Base-by-base conservation (phyloP, 2,888 invertebrate species). In the Smittia sp. region DNA sequence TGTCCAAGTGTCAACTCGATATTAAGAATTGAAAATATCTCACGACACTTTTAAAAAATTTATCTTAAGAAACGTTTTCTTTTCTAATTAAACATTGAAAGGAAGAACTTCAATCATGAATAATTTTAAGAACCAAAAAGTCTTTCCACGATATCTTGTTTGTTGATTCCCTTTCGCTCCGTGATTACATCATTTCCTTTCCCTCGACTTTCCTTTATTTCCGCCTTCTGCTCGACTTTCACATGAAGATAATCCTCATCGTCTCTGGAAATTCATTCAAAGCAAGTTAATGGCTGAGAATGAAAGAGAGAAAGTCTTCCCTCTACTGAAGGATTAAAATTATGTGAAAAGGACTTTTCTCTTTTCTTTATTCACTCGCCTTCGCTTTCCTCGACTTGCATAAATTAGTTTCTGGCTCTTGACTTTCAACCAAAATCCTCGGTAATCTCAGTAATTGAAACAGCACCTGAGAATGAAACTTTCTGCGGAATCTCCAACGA, bases 151-250 rank as follows among this genome's bases (percentile, higher is more conserved):
- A 32, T 32, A 32, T 32, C 32, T 32, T 32, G 32, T 32, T 32
- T 32, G 32, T 32, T 58, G n/a, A 58, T 58, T 58, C 18, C 58
- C 20, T 18, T 22, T 58, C 46, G 15, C 15, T 58, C 20, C 3
- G 20, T 22, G 58, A 58, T 58, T 58, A 22, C 20, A 18, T 58
- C 58, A 58, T 58, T 58, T 58, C 58, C 20, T 18, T 58, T 22
- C 22, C 58, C 58, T 58, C 52, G 52, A 46, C 52, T 46, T 46
- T 46, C 52, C 22, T 58, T 58, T 18, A 18, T 18, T 58, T 58
- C 22, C 58, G 58, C 22, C 15, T 46, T 46, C 11, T 11, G 15
- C 15, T 46, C n/a, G 15, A 46, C 11, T 46, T n/a, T 15, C 46
- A 46, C 11, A 46, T 46, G 46, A 46, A n/a, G 46, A 46, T 46